A percentile compares a stretch with the other conserved stretches of the same genome.
These are phyloP conservation scores for Capitella teleta DNA, from an alignment of 1,140 invertebrate species.

Conservation along the genomic window DNA sequence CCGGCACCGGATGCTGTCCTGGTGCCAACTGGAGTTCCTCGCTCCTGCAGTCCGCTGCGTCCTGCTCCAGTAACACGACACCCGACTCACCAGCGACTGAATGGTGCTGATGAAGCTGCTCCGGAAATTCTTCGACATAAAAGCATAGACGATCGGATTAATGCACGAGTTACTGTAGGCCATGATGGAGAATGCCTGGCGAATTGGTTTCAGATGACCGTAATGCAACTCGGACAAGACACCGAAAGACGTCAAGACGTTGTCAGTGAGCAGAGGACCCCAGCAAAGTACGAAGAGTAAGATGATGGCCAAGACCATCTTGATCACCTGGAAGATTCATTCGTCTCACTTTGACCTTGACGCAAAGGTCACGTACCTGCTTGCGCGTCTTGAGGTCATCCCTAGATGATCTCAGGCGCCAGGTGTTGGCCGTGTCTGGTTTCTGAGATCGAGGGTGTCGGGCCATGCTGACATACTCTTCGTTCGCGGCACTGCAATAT, in stretches of 20 bases:
- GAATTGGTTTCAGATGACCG: conserved; percentile 51
- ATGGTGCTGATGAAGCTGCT: conserved; percentile 47
- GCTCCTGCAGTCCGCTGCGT: no score
- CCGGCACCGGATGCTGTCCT: no score
- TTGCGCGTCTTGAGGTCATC: conserved; percentile 4
- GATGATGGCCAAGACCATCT: conserved; percentile 46
- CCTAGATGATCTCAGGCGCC: background rate
- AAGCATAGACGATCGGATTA: conserved; percentile 67
- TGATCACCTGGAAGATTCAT: conserved; percentile 40
- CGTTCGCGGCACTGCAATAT: no score
- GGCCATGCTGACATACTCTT: no score
- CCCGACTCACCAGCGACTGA: no score
- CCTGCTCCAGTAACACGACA: no score
- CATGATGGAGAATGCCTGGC: conserved; percentile 54
- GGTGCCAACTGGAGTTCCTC: no score
- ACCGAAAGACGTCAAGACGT: conserved; percentile 47
- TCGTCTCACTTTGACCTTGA: background rate
- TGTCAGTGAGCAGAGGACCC: conserved; percentile 44
- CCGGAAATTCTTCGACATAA: conserved; percentile 70
- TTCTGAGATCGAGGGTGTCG: no score
- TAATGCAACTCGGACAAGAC: conserved; percentile 45
- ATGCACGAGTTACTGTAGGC: conserved; percentile 52
- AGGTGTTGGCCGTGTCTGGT: no score
- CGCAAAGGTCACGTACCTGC: background rate
- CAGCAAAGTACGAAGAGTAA: conserved; percentile 46